Percentiles rank a stretch among this genome's conserved stretches.
phyloP scores from a whole-genome alignment of 2,797 vertebrate species.

The Pangasius larnaudii region DNA sequence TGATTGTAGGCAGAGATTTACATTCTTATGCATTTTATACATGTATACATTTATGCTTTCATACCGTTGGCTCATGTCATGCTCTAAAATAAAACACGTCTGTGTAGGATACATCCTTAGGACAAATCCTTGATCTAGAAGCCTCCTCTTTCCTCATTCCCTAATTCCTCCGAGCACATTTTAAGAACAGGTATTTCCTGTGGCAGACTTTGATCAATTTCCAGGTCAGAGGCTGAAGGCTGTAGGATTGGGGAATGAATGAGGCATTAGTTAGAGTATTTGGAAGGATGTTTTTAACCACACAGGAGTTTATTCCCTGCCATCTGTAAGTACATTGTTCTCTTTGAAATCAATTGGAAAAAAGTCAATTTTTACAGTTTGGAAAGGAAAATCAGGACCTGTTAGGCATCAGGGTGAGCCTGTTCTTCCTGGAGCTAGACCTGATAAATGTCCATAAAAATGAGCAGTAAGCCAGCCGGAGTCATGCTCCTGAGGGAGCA shows the following conservation, averaged over 20 bases:
- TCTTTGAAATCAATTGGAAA: background rate
- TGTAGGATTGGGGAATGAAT: background rate
- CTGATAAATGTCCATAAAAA: constrained; percentile 51
- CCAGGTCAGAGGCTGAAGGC: background rate
- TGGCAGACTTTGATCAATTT: background rate
- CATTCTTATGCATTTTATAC: background rate
- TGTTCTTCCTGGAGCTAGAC: constrained; percentile 29
- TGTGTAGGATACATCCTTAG: background rate
- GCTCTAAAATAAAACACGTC: background rate
- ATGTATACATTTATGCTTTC: background rate
- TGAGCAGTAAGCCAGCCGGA: constrained; percentile 46
- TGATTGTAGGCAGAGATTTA: background rate
- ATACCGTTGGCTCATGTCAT: background rate
- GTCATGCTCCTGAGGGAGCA: constrained; percentile 25
- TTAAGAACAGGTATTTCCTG: too few species aligned
- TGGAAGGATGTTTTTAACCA: background rate
- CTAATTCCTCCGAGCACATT: background rate
- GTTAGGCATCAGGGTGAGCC: background rate
- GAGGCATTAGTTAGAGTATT: background rate
- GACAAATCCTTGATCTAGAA: background rate
- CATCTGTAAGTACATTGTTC: background rate
- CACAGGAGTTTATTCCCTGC: background rate
- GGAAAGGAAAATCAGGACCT: background rate
- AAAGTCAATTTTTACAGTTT: background rate
- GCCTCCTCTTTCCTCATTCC: background rate